Conservation (phyloP, 64 coral and sea anemone species). For the Actinia equina region DNA sequence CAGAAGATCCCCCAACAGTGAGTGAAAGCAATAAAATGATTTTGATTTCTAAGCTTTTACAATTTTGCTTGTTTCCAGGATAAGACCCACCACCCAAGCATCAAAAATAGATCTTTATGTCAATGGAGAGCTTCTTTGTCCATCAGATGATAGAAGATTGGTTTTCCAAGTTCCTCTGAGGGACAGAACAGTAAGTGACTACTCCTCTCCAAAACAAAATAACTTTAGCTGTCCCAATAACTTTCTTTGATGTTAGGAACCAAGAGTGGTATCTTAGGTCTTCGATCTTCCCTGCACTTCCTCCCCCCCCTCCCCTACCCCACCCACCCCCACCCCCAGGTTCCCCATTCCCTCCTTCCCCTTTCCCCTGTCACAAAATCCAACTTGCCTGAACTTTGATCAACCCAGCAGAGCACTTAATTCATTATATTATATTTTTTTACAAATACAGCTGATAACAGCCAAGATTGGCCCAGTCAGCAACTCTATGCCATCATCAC, state of each 20-base stretch:
- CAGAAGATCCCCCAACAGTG: too few species aligned
- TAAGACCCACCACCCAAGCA: slow-evolving; percentile 71
- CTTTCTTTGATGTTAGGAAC: too few species aligned
- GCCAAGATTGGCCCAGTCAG: slow-evolving; percentile 87
- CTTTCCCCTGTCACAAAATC: too few species aligned
- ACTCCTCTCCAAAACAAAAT: background rate
- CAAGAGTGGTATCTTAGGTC: too few species aligned
- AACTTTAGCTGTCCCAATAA: background rate
- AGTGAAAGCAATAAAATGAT: too few species aligned
- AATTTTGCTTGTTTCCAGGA: slow-evolving; percentile 18
- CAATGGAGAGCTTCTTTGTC: slow-evolving; percentile 88
- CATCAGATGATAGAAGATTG: slow-evolving; percentile 92
- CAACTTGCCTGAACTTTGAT: too few species aligned
- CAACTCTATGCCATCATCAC: slow-evolving; percentile 95
- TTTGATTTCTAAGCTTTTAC: too few species aligned
- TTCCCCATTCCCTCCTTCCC: too few species aligned
- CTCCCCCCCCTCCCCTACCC: too few species aligned
- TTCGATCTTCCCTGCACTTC: too few species aligned
- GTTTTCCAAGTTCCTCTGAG: slow-evolving; percentile 83
- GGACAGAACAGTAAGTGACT: slow-evolving; percentile 83
- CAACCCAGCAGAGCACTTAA: too few species aligned
- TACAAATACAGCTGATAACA: slow-evolving; percentile 78
- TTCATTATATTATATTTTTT: background rate
- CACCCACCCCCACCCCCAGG: too few species aligned
- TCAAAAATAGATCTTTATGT: slow-evolving; percentile 96